These are phyloP conservation scores for Alaudala cheleensis DNA, from an alignment of 2,113 vertebrate species.

Conservation along the genomic window DNA sequence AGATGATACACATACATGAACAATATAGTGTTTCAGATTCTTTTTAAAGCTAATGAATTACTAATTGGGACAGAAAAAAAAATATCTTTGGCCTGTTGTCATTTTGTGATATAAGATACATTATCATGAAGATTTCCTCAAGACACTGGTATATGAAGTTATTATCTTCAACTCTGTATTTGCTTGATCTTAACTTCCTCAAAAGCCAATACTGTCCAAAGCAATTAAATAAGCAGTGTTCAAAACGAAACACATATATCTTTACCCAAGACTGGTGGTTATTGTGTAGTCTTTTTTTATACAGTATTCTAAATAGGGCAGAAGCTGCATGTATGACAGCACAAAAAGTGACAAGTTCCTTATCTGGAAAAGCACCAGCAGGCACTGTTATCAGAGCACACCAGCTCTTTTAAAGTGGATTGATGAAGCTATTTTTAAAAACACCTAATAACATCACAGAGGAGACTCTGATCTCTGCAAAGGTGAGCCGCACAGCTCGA, in stretches of 20 bases:
- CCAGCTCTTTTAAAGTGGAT: conserved; percentile 16
- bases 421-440: conserved; percentile 50
- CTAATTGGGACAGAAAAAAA: not conserved
- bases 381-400: conserved; percentile 23
- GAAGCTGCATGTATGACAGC: not conserved
- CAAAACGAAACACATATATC: not conserved
- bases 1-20: not conserved
- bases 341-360: conserved; percentile 32
- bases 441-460: conserved; percentile 36
- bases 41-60: not conserved
- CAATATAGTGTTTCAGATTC: not conserved
- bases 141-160: not conserved
- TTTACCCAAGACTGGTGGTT: not conserved
- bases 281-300: conserved; percentile 6
- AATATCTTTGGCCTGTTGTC: not conserved
- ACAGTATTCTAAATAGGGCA: conserved; percentile 12
- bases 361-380: conserved; percentile 35
- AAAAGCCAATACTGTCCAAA: not conserved
- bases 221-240: not conserved
- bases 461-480: conserved; percentile 17
- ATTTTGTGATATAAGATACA: not conserved
- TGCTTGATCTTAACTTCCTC: not conserved
- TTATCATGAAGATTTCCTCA: not conserved
- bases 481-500: not conserved
- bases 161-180: not conserved